Base-by-base conservation (phyloP, 2,888 invertebrate genomes). In the Myathropa florea region DNA sequence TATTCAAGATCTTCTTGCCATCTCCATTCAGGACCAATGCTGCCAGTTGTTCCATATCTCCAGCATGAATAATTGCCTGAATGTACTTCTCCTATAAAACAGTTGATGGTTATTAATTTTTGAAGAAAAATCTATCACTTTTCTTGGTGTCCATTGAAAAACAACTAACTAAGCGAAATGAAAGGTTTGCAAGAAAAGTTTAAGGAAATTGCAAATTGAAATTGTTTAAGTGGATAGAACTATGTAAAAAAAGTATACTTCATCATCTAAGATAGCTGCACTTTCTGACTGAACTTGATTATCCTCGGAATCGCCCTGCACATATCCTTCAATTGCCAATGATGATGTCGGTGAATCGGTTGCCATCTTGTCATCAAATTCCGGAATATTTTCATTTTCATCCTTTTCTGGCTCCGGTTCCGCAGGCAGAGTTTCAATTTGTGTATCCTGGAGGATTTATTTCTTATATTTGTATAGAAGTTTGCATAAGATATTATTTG, bases 11-110 rank as follows among this genome's bases (percentile, higher is more conserved):
- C 93, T 95, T 94, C 88, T 96, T 94, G 0, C 98, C 98, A 90
- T 98, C 96, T 3, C 98, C 98, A 89, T 96, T 97, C 24, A 98
- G 93, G 14, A 98, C 97, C 89, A 98, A 93, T 70, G 96, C 95
- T 28, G 98, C 98, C 90, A 98, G 93, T 93, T 97, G 96, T 91
- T 97, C 98, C 95, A 98, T 96, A 91, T 97, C 97, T 9, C 97
- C 96, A 88, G 94, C 93, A 89, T 95, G 95, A 70, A 97, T 94
- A 88, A 96, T 93, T 88, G 94, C 94, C 76, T 94, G 93, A 55
- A 96, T 94, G 91, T 95, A 95, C 18, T 94, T 94, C 88, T 96
- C 96, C 92, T 94, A 93, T 92, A 93, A 93, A 78, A 53, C 63
- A 24, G 28, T 23, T 21, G 23, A 53, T 23, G 7, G 2, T 23